phyloP scores from a whole-genome alignment of 2,113 vertebrate genomes.

The Thryonomys swinderianus region DNA sequence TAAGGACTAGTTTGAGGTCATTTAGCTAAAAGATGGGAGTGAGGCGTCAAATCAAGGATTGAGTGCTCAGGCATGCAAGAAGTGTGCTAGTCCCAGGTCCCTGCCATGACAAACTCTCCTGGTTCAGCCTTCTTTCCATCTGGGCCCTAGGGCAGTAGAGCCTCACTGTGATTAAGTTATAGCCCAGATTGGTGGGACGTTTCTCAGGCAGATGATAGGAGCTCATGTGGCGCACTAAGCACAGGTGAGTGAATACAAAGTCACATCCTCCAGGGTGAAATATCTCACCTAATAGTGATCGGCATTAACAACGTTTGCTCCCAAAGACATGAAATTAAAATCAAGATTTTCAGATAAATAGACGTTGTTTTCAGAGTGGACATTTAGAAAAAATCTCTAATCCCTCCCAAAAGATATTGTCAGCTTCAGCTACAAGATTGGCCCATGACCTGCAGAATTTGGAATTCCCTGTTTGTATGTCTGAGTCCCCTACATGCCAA shows the following conservation, averaged over 20 bases:
- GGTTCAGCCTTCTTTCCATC: background rate
- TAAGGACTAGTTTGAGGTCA: background rate
- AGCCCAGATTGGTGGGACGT: background rate
- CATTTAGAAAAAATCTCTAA: background rate
- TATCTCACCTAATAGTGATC: background rate
- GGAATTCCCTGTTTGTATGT: slow-evolving; percentile 1
- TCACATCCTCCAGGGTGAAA: background rate
- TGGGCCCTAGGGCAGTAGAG: background rate
- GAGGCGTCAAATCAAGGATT: background rate
- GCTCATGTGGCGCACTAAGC: background rate
- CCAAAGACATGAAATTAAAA: background rate
- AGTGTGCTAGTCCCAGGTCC: background rate
- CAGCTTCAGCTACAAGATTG: slow-evolving; percentile 7
- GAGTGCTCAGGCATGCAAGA: background rate
- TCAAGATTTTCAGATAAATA: background rate
- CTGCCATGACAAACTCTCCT: background rate
- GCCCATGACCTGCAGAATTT: background rate
- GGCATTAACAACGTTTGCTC: background rate
- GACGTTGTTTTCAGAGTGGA: background rate
- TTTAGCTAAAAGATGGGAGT: background rate
- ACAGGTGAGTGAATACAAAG: background rate
- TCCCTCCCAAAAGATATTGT: background rate
- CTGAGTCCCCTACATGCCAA: background rate
- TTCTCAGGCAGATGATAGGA: background rate
- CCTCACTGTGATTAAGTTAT: background rate